phyloP scores from a whole-genome alignment of 2,888 invertebrate species.

The Aelia acuminata region DNA sequence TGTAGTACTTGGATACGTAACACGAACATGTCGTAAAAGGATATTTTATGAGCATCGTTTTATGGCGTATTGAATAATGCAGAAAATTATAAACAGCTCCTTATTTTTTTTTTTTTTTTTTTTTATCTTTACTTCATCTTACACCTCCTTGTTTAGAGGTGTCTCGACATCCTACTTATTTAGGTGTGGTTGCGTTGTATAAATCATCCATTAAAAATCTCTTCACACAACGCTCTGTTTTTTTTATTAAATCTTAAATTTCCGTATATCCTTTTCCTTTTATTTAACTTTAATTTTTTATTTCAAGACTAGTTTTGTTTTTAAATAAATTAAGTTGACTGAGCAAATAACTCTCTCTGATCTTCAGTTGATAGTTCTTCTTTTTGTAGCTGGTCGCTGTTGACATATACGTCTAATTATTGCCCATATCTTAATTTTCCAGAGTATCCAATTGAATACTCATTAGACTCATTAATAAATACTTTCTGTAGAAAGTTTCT shows the following conservation, averaged over 20 bases:
- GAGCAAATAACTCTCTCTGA: too few relatives aligned
- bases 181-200: background rate
- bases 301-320: too few relatives aligned
- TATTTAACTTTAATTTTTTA: background rate
- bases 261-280: background rate
- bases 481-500: too few relatives aligned
- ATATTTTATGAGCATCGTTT: background rate
- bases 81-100: constrained; percentile 30
- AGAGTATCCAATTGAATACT: too few relatives aligned
- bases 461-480: too few relatives aligned
- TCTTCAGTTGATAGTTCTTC: too few relatives aligned
- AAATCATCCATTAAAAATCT: background rate
- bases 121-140: background rate
- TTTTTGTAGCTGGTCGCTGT: too few relatives aligned
- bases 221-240: background rate
- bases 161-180: background rate
- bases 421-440: too few relatives aligned
- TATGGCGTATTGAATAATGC: constrained; percentile 29
- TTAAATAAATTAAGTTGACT: too few relatives aligned
- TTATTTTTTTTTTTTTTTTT: constrained; percentile 43
- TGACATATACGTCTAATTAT: too few relatives aligned
- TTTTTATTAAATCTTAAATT: background rate
- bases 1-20: background rate
- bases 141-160: background rate
- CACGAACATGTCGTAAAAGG: constrained; percentile 15